Percentiles rank a stretch among this genome's conserved stretches.
Conservation (phyloP, 2,888 invertebrate species). For the Oscheius sp. region DNA sequence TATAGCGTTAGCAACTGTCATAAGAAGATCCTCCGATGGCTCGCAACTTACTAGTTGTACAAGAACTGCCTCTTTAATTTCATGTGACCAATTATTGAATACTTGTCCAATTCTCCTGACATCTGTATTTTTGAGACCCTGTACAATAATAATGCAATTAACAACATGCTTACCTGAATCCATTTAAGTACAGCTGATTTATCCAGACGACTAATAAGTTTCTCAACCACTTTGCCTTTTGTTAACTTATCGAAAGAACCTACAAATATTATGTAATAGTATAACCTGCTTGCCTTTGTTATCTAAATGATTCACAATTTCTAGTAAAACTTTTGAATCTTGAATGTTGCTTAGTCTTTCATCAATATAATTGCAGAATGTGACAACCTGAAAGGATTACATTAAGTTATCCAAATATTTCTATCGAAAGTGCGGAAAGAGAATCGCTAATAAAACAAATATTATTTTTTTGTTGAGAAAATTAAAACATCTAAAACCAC, state of each 20-base stretch:
- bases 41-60: neutral
- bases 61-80: constrained; percentile 12
- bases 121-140: neutral
- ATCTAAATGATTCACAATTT: constrained; percentile 8
- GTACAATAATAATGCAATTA: neutral
- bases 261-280: neutral
- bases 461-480: too few species aligned
- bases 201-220: constrained; percentile 19
- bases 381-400: constrained; percentile 1
- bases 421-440: too few species aligned
- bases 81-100: constrained; percentile 16
- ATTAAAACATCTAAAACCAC: too few species aligned
- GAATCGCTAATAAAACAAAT: too few species aligned
- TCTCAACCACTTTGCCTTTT: neutral
- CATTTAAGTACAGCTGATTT: constrained; percentile 21
- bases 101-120: neutral
- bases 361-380: constrained; percentile 16
- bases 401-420: too few species aligned
- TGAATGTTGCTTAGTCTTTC: neutral
- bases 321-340: neutral
- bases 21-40: constrained; percentile 8
- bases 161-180: constrained; percentile 15
- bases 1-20: constrained; percentile 16
- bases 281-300: neutral
- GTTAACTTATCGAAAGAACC: constrained; percentile 25